Conservation (phyloP, 2,888 invertebrate species). For the Scaeva pyrastri region DNA sequence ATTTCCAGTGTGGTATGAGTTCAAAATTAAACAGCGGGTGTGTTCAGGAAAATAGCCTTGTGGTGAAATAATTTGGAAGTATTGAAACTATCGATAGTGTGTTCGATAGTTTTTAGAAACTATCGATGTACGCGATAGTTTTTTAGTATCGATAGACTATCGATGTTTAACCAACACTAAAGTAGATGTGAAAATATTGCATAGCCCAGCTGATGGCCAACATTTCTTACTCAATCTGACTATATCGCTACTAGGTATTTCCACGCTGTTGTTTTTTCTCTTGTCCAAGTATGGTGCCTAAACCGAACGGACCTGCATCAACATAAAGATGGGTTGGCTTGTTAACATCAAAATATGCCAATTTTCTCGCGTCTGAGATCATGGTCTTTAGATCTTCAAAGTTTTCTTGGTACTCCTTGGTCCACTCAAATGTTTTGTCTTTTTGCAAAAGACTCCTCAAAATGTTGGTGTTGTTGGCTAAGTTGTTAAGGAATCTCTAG, state of each 20-base stretch:
- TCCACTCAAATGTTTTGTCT: background rate
- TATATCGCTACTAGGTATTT: slow-evolving; percentile 5
- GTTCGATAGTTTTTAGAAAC: too few species aligned
- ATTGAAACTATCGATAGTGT: too few species aligned
- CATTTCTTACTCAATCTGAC: slow-evolving; percentile 23
- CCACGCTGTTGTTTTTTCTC: slow-evolving; percentile 3
- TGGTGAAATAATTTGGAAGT: too few species aligned
- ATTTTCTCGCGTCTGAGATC: slow-evolving; percentile 1
- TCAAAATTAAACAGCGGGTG: too few species aligned
- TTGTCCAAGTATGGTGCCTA: background rate
- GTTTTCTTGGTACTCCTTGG: slow-evolving; percentile 4
- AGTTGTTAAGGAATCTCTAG: background rate
- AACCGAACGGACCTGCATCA: background rate
- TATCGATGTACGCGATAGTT: too few species aligned
- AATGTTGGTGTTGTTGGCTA: background rate
- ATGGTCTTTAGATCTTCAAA: slow-evolving; percentile 2
- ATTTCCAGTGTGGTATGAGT: too few species aligned
- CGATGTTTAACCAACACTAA: too few species aligned
- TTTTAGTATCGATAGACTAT: too few species aligned
- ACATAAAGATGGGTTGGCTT: background rate
- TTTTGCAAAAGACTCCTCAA: background rate
- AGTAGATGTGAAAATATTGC: slow-evolving; percentile 7
- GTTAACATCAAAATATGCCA: background rate
- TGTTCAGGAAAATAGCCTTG: too few species aligned
- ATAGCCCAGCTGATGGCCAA: slow-evolving; percentile 22